phyloP scores from a whole-genome alignment of 2,113 vertebrate genomes.

The Plecturocebus donacophilus region DNA sequence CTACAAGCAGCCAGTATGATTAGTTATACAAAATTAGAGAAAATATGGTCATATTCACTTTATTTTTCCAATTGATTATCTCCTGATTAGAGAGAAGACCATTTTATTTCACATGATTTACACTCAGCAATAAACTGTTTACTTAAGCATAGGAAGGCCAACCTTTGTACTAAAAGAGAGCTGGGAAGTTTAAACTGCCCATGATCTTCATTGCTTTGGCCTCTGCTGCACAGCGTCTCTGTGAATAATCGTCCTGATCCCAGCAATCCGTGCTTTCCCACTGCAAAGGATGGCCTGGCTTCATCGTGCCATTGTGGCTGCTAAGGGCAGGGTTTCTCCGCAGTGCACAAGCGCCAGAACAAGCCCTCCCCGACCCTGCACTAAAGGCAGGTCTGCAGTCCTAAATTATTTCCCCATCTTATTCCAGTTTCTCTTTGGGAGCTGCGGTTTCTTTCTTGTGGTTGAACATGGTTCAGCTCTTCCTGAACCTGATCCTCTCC shows the following conservation, averaged over 20 bases:
- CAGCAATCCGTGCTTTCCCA: not conserved
- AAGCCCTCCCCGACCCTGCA: not conserved
- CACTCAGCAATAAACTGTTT: not conserved
- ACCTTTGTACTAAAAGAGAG: not conserved
- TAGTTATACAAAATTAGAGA: conserved; percentile 23
- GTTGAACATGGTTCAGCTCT: not conserved
- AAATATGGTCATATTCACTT: not conserved
- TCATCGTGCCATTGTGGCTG: not conserved
- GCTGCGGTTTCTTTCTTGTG: not conserved
- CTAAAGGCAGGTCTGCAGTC: not conserved
- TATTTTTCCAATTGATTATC: not conserved
- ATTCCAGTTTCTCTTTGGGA: not conserved
- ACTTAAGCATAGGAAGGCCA: no score
- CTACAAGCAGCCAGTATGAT: not conserved
- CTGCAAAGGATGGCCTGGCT: not conserved
- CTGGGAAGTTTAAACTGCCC: not conserved
- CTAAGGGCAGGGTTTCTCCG: not conserved
- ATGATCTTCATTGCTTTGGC: not conserved
- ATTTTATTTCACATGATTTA: not conserved
- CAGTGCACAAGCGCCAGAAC: fast-evolving
- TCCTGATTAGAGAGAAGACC: not conserved
- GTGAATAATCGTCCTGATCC: not conserved
- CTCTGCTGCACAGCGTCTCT: not conserved
- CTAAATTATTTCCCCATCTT: not conserved
- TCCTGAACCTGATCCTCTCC: not conserved